A percentile compares a stretch with the other conserved stretches of the same genome.
These are phyloP conservation scores for Bombus terrestris DNA, from an alignment of 1,140 invertebrate species.

Conservation along the genomic window DNA sequence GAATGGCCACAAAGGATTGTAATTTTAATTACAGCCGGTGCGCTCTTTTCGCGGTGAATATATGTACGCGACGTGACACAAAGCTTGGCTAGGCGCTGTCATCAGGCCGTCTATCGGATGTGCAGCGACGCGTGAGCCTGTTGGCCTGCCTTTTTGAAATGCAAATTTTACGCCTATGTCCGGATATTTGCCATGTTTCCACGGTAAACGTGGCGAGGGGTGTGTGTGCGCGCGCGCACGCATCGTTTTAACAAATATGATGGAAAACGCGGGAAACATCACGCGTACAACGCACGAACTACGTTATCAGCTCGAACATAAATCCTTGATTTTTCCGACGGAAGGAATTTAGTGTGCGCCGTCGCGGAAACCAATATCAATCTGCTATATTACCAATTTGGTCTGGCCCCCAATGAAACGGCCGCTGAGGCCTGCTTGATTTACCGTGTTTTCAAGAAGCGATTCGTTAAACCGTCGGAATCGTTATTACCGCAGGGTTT, in stretches of 20 bases:
- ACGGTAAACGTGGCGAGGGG: slow-evolving; percentile 47
- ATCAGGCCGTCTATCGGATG: slow-evolving; percentile 63
- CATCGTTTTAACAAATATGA: not conserved
- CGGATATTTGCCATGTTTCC: slow-evolving; percentile 56
- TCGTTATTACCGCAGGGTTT: not conserved
- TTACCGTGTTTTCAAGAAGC: slow-evolving; percentile 38
- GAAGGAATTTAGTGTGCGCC: slow-evolving; percentile 1
- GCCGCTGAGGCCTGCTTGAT: not conserved
- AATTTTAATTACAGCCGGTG: slow-evolving; percentile 46
- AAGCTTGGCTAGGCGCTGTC: slow-evolving; percentile 51
- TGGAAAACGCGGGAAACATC: not conserved
- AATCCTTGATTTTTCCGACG: slow-evolving; percentile 4
- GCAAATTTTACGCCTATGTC: slow-evolving; percentile 64
- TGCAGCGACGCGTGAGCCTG: slow-evolving; percentile 54
- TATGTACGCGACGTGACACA: slow-evolving; percentile 25
- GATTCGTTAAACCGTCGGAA: slow-evolving; percentile 24
- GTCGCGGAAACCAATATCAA: slow-evolving; percentile 20
- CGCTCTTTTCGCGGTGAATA: slow-evolving; percentile 12
- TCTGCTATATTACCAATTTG: slow-evolving; percentile 30
- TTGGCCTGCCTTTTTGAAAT: slow-evolving; percentile 63
- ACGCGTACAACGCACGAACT: too few species aligned
- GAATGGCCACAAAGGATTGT: slow-evolving; percentile 37
- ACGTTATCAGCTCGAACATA: slow-evolving; percentile 1
- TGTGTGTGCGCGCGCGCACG: slow-evolving; percentile 1
- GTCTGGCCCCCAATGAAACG: too few species aligned